Conservation (phyloP, 2,797 vertebrate species). For the Sciurus carolinensis region DNA sequence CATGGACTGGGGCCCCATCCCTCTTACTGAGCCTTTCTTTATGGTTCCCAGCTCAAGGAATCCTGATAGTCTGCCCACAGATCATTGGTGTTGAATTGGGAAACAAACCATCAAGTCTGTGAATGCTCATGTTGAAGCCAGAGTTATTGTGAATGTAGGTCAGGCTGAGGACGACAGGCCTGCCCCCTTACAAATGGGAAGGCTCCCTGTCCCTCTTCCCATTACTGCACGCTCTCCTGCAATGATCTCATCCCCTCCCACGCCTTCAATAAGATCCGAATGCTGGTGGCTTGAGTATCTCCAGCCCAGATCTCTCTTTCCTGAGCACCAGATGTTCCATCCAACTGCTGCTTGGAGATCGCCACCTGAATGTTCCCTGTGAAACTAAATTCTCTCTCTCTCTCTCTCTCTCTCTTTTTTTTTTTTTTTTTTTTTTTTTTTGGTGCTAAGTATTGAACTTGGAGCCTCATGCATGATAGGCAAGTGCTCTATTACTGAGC, state of each 20-base stretch:
- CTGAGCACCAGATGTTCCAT: background rate
- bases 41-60: background rate
- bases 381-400: background rate
- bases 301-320: background rate
- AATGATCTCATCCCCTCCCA: conserved; percentile 64
- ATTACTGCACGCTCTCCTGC: background rate
- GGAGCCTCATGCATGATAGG: no score
- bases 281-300: background rate
- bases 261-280: background rate
- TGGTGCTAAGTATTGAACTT: no score
- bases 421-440: no score
- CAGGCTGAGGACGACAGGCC: background rate
- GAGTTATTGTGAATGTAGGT: background rate
- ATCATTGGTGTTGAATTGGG: rapidly evolving
- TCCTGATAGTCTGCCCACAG: rapidly evolving
- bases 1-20: background rate
- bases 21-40: background rate
- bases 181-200: background rate
- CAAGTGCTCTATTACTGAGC: no score
- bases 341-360: background rate
- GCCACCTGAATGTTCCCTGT: background rate
- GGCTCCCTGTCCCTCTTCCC: background rate
- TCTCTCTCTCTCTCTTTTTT: no score
- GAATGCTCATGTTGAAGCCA: rapidly evolving
- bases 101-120: background rate